Evolutionary conservation across 2,113 vertebrate genomes (phyloP).

Genomic region (Cyprinodon variegatus): DNA sequence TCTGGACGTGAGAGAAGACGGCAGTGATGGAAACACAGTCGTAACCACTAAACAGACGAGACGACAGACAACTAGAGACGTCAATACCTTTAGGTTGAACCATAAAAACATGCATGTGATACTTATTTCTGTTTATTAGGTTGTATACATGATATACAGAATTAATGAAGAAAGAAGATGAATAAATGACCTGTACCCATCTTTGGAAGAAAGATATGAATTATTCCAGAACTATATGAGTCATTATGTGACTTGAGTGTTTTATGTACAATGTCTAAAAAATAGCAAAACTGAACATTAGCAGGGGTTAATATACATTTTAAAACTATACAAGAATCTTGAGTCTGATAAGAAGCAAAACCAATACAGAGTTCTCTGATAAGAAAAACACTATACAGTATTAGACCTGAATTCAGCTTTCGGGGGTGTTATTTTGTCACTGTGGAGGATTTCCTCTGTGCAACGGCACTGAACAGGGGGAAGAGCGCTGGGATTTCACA

Average conservation of each 20-base stretch:
- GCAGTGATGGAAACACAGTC: neutral
- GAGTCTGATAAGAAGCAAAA: no score
- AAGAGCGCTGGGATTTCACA: constrained; percentile 71
- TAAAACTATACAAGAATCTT: neutral
- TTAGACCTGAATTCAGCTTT: neutral
- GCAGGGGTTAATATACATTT: neutral
- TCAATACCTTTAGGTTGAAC: neutral
- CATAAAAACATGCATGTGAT: neutral
- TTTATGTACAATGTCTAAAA: neutral
- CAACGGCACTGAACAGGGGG: constrained; percentile 47
- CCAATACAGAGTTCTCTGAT: no score
- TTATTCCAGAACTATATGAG: neutral
- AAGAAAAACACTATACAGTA: neutral
- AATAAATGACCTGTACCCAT: neutral
- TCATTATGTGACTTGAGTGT: neutral
- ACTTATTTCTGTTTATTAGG: neutral
- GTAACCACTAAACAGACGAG: neutral
- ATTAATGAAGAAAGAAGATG: no score
- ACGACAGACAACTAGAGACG: neutral
- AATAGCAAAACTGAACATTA: no score
- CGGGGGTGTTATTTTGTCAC: constrained; percentile 27
- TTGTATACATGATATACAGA: neutral
- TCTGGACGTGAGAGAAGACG: neutral
- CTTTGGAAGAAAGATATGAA: neutral
- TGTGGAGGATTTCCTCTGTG: constrained; percentile 64